Evolutionary conservation across 2,113 vertebrate species (phyloP).

Genomic region (Pituophis catenifer): DNA sequence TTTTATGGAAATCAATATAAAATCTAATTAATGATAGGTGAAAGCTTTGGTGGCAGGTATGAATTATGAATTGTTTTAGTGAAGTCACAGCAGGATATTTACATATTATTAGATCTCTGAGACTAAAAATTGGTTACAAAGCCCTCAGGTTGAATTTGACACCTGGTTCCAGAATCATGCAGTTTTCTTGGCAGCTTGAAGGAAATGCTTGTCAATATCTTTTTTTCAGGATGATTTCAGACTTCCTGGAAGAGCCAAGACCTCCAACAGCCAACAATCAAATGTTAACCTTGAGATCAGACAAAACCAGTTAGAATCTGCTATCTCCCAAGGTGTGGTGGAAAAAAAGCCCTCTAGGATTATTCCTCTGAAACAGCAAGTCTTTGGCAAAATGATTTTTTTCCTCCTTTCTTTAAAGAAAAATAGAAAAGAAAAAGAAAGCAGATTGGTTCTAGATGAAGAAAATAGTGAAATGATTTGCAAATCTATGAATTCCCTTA

Average conservation of each 20-base stretch:
- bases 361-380: neutral
- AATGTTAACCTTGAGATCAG: neutral
- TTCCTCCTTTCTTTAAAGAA: neutral
- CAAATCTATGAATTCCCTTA: neutral
- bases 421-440: neutral
- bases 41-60: neutral
- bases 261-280: neutral
- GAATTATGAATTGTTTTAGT: constrained; percentile 22
- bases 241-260: neutral
- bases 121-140: neutral
- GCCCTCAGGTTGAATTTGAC: neutral
- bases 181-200: neutral
- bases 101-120: neutral
- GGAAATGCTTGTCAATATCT: neutral
- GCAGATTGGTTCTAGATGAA: neutral
- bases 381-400: neutral
- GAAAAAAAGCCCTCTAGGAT: neutral
- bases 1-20: constrained; percentile 18
- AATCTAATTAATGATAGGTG: neutral
- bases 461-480: neutral
- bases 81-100: neutral
- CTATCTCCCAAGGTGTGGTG: neutral
- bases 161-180: neutral
- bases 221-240: neutral
- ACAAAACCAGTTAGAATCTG: neutral